Conservation (phyloP, 2,888 invertebrate species). For the Cynaeus angustus region DNA sequence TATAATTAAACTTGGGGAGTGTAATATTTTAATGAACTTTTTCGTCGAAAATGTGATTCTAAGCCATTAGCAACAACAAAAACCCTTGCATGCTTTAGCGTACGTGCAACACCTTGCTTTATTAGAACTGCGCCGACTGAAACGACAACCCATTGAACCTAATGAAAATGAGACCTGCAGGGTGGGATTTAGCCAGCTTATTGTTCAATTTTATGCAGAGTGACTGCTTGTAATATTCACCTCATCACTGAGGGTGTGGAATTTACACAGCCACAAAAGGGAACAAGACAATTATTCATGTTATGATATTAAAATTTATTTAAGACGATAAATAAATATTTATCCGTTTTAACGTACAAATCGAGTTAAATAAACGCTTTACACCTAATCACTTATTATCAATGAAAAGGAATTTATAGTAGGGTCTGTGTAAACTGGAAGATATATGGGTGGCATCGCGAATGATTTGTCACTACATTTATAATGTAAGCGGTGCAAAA, state of each 20-base stretch:
- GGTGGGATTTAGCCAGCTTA: conserved; percentile 19
- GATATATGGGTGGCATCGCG: background rate
- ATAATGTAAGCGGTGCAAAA: background rate
- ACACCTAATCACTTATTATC: background rate
- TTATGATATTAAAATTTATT: conserved; percentile 1
- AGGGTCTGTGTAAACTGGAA: background rate
- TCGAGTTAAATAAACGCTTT: background rate
- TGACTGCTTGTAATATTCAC: conserved; percentile 19
- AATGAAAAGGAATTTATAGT: background rate
- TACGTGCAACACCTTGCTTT: conserved; percentile 16
- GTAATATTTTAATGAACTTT: no score
- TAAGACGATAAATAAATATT: background rate
- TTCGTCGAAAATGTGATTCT: no score
- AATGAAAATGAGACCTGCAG: conserved; percentile 14
- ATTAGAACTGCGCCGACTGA: background rate
- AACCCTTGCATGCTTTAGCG: no score
- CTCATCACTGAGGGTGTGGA: conserved; percentile 4
- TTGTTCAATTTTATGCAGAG: conserved; percentile 19
- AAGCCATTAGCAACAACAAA: no score
- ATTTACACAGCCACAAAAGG: conserved; percentile 1
- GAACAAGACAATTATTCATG: conserved; percentile 7
- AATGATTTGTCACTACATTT: background rate
- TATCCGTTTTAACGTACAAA: background rate
- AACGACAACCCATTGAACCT: conserved; percentile 14
- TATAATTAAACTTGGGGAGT: no score